Evolutionary conservation across 1,140 invertebrate genomes (phyloP), one percentile per base, ranked within the genome.

Genomic region (Dinoponera quadriceps): DNA sequence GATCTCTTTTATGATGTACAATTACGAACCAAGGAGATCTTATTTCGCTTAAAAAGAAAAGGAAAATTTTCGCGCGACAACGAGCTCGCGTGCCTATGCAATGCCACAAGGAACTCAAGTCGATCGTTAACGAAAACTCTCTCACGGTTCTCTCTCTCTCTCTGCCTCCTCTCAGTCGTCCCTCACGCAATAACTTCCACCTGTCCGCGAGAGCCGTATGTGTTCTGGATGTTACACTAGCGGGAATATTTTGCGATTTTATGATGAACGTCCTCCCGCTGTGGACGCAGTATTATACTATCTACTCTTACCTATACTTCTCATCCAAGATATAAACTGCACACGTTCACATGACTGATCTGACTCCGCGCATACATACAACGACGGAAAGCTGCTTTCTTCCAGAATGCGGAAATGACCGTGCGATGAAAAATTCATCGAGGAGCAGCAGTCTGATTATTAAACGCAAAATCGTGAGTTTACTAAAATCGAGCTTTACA

Each of bases 201-300:
- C 77, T 60, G 66, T 81, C 25, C 77, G 14, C 51, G 22, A 71
- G n/a, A 22, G 29, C 27, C 51, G 51, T 80, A 69, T 51, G 66
- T 69, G 66, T 81, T 72, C 20, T 14, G 65, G 44, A 72, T 72
- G 54, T 71, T 44, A 57, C 59, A 59, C 18, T 22, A 48, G 33
- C 77, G 18, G 25, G 55, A 49, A 22, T 81, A 72, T 33, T 72
- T 72, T 33, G 44, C 66, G 38, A 72, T 81, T 81, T 81, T 72
- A 80, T 29, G 77, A 81, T 54, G 22, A 57, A 59, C 44, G 66
- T 66, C 57, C 27, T 13, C 65, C 44, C 54, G 4, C 0, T 57
- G 49, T n/a, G 48, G 44, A n/a, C 65, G 51, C 1, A 60, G 14
- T 59, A 59, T 57, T 72, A 59, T 59, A 59, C 18, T 27, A 13